phyloP scores from a whole-genome alignment of 2,113 vertebrate species.

The Nothoprocta pentlandii region DNA sequence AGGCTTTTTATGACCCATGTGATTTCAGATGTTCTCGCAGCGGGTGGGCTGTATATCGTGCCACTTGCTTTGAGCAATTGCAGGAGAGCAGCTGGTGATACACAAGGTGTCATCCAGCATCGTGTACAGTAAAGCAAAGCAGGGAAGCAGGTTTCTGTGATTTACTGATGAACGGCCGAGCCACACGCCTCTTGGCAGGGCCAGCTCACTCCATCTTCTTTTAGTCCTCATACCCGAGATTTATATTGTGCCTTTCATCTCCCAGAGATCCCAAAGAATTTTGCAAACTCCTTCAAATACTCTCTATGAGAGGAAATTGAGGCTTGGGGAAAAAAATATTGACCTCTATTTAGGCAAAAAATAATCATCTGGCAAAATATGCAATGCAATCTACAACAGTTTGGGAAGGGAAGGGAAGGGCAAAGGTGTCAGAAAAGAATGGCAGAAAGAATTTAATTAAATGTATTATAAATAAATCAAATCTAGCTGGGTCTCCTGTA shows the following conservation, averaged over 20 bases:
- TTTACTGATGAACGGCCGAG: slow-evolving; percentile 33
- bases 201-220: slow-evolving; percentile 36
- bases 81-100: slow-evolving; percentile 50
- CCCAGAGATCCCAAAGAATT: slow-evolving; percentile 31
- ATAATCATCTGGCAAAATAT: not conserved
- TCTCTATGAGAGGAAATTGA: not conserved
- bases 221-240: slow-evolving; percentile 42
- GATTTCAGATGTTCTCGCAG: slow-evolving; percentile 59
- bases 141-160: slow-evolving; percentile 37
- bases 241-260: slow-evolving; percentile 9
- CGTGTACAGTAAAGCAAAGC: slow-evolving; percentile 32
- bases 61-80: slow-evolving; percentile 40
- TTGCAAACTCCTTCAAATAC: not conserved
- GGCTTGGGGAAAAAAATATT: not conserved
- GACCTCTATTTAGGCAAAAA: not conserved
- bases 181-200: not conserved
- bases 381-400: not conserved
- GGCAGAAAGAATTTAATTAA: not conserved
- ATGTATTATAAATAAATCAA: not conserved
- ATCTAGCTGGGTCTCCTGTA: not conserved
- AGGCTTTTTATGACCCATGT: slow-evolving; percentile 26
- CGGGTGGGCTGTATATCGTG: slow-evolving; percentile 38
- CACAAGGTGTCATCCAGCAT: slow-evolving; percentile 48
- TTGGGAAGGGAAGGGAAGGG: not conserved
- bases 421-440: not conserved